Evolutionary conservation across 2,888 invertebrate genomes (phyloP), one percentile per base, ranked within the genome.

Genomic region (Yponomeuta cagnagella): DNA sequence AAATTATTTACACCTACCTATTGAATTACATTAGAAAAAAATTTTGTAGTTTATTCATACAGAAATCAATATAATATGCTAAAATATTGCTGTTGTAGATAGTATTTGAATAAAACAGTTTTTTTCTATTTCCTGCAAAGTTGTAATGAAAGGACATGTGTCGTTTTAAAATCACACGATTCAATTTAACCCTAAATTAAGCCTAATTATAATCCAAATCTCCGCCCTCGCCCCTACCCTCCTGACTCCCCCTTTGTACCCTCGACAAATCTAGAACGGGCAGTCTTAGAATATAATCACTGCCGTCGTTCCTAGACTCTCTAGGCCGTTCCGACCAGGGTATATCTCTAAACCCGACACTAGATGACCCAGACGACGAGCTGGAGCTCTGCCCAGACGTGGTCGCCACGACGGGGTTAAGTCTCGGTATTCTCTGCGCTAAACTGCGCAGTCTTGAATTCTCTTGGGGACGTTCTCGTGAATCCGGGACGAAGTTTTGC

Each of bases 361-460:
- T 73, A 0, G 77, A 72, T 2, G 72, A 73, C 0, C 77, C 64
- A 4, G 67, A 52, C 10, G 74, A 74, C 2, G 75, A 73, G 2
- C 73, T 72, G 5, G 72, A 73, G 30, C 67, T 70, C 15, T 70
- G 72, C 0, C 72, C 76, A 37, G 75, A 75, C 1, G 79, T 75
- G 5, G 79, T 75, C 0, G 80, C 74, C 0, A 81, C 78, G 43
- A 58, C 15, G 2, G 87, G 78, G 70, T 83, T 85, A 0, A 90
- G 76, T 43, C 89, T 79, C 0, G 89, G 89, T 3, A 90, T 88
- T 30, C 88, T 75, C 69, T 87, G 88, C 0, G 90, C 89, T 63
- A 89, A 70, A 0, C 77, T 76, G 0, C 89, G 76, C 0, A 90
- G 79, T 69, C 91, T 80, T 0, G 87, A 80, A 69, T 80, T 85